Evolutionary conservation across 2,113 vertebrate genomes (phyloP).

Genomic region (Hippocampus abdominalis): DNA sequence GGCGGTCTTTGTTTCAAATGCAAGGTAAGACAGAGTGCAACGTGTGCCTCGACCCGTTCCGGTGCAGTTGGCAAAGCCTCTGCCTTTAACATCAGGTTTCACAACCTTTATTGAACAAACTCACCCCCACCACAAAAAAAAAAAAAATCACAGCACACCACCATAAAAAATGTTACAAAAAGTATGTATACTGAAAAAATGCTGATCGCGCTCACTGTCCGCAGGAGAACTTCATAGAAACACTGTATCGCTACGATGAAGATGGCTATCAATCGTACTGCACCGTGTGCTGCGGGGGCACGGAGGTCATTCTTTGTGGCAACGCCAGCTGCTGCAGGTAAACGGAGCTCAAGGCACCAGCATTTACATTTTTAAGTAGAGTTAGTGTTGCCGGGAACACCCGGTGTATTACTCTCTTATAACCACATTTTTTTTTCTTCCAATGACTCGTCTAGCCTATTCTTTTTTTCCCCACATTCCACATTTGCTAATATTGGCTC

Average conservation of each 20-base stretch:
- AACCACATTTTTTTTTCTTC: too few species aligned
- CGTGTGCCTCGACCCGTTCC: slow-evolving; percentile 15
- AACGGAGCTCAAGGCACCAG: not conserved
- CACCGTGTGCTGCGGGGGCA: slow-evolving; percentile 85
- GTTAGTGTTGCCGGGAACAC: too few species aligned
- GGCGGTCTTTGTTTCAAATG: slow-evolving; percentile 87
- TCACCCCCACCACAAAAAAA: slow-evolving; percentile 11
- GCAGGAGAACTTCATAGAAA: slow-evolving; percentile 88
- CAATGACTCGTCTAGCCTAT: too few species aligned
- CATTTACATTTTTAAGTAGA: too few species aligned
- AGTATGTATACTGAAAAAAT: not conserved
- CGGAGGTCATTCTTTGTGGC: slow-evolving; percentile 86
- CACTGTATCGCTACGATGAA: slow-evolving; percentile 88
- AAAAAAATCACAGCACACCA: not conserved
- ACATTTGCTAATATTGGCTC: slow-evolving; percentile 3
- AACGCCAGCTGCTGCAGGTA: slow-evolving; percentile 87
- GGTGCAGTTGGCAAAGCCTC: slow-evolving; percentile 14
- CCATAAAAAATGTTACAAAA: not conserved
- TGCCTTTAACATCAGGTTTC: not conserved
- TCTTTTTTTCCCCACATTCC: too few species aligned
- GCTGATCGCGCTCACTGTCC: not conserved
- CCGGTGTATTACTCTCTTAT: too few species aligned
- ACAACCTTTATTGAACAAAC: slow-evolving; percentile 11
- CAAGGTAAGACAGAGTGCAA: slow-evolving; percentile 67
- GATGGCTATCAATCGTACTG: slow-evolving; percentile 96